Base-by-base conservation (phyloP, 2,888 invertebrate genomes). In the Ectemnius continuus region DNA sequence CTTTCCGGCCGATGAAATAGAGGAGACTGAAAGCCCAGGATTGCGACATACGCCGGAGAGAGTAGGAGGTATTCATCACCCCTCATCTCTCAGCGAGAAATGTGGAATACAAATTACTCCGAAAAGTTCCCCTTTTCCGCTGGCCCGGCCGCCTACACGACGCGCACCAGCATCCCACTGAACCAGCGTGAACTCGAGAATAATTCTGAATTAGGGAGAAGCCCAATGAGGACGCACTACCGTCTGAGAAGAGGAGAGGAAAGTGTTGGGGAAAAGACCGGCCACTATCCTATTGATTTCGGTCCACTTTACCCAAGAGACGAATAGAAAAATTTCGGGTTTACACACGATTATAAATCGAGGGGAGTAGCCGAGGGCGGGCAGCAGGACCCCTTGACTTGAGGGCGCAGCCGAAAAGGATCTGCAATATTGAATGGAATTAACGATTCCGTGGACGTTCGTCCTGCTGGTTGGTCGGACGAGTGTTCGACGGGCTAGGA, bases 71-170 rank as follows among this genome's bases (percentile, higher is more conserved):
- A 83, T 86, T 86, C 81, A 82, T 81, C 81, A 80, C 80, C 85
- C 84, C 82, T 79, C 75, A 70, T 64, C 70, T 73, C 64, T 69
- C n/a, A n/a, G 75, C 76, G 88, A 86, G 88, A 87, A 88, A 88
- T 87, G 87, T 83, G 83, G 88, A 89, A 89, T 88, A 89, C 88
- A 88, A 88, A 89, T 89, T 89, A 86, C 82, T 82, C 83, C 60
- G 70, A 81, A 80, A 83, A 77, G 59, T 70, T 67, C 67, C n/a
- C 64, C 26, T 36, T 11, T 16, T 52, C 64, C 68, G 68, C 61
- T 52, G 52, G 52, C 14, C 64, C 47, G 45, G 6, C 36, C 45
- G 2, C 18, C 61, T 45, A n/a, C 20, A 46, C 67, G 48, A 46
- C 67, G 48, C 68, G 70, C 76, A n/a, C n/a, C n/a, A 61, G 75